Conservation (phyloP, 2,888 invertebrate genomes). For the Eupithecia exiguata region DNA sequence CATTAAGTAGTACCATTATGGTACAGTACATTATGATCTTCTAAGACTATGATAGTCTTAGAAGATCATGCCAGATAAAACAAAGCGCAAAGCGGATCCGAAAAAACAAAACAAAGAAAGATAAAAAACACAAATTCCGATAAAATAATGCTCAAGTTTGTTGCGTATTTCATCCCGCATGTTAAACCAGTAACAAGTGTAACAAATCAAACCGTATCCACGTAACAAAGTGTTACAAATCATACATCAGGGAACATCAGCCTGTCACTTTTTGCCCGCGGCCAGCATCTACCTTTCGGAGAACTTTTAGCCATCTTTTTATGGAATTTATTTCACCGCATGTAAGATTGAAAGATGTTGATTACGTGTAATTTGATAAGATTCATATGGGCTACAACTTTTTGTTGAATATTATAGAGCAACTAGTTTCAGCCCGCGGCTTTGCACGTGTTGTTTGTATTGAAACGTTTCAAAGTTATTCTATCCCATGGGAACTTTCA, state of each 20-base stretch:
- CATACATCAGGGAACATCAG: constrained; percentile 55
- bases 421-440: neutral
- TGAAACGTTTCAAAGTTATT: too few relatives aligned
- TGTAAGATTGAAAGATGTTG: constrained; percentile 42
- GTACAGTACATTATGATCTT: too few relatives aligned
- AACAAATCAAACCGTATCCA: constrained; percentile 52
- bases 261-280: constrained; percentile 55
- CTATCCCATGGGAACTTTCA: too few relatives aligned
- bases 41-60: neutral
- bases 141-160: constrained; percentile 20
- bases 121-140: constrained; percentile 5
- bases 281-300: constrained; percentile 32
- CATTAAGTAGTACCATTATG: too few relatives aligned
- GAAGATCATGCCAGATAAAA: neutral
- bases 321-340: constrained; percentile 26
- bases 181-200: constrained; percentile 56
- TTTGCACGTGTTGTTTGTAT: too few relatives aligned
- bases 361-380: constrained; percentile 48
- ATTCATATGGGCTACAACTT: constrained; percentile 22
- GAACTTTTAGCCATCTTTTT: constrained; percentile 38
- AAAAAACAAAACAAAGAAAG: neutral
- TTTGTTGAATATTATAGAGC: neutral
- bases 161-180: constrained; percentile 23
- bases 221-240: constrained; percentile 51
- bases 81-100: neutral